Conservation (phyloP, 1,140 invertebrate species). For the Macrosteles quadrilineatus region DNA sequence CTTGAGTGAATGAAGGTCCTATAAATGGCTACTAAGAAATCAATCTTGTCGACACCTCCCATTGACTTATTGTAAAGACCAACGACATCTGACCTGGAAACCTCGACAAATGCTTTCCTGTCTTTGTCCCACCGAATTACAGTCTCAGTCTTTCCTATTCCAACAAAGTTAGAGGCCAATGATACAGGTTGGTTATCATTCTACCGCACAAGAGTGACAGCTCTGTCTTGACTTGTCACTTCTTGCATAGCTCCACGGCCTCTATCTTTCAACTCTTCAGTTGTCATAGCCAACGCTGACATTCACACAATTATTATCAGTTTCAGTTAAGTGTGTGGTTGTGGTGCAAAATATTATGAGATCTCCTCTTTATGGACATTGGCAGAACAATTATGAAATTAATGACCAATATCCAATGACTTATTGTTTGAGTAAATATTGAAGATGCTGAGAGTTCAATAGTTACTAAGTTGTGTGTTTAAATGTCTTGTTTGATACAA, state of each 20-base stretch:
- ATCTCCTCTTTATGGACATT: too few species aligned
- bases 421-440: too few species aligned
- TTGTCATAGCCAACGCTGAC: background rate
- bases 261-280: background rate
- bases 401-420: too few species aligned
- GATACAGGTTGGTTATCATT: slow-evolving; percentile 30
- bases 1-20: slow-evolving; percentile 32
- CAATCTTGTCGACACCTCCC: slow-evolving; percentile 49
- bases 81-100: slow-evolving; percentile 45
- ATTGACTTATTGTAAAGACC: slow-evolving; percentile 49
- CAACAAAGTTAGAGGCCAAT: slow-evolving; percentile 31
- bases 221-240: background rate
- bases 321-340: too few species aligned
- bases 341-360: too few species aligned
- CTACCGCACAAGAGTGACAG: slow-evolving; percentile 31
- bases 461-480: too few species aligned
- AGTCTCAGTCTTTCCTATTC: slow-evolving; percentile 17
- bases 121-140: slow-evolving; percentile 45
- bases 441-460: too few species aligned
- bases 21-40: slow-evolving; percentile 40
- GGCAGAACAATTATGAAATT: too few species aligned
- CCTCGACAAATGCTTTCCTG: slow-evolving; percentile 43
- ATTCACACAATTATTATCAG: too few species aligned
- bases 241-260: background rate
- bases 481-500: too few species aligned